Evolutionary conservation across 2,888 invertebrate species (phyloP).

Genomic region (Drosophila bunnanda): DNA sequence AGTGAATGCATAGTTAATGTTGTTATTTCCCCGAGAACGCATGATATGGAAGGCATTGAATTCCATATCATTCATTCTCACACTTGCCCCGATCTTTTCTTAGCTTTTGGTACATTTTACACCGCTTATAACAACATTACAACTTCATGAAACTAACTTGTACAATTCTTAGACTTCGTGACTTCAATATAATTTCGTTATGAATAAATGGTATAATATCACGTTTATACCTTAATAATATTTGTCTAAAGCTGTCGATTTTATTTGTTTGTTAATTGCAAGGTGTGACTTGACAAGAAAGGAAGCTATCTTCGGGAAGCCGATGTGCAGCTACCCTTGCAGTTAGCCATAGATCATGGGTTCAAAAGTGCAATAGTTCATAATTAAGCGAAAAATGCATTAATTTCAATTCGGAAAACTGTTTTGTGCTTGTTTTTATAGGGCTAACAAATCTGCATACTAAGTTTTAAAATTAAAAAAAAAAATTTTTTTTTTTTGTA

Average conservation of each 20-base stretch:
- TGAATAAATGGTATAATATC: constrained; percentile 39
- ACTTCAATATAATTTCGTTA: constrained; percentile 39
- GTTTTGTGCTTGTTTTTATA: too few relatives aligned
- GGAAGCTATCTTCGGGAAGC: too few relatives aligned
- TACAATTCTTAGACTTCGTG: constrained; percentile 40
- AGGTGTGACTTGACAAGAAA: not conserved
- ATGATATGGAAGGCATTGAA: constrained; percentile 15
- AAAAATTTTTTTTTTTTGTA: too few relatives aligned
- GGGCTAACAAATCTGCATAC: too few relatives aligned
- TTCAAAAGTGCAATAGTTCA: too few relatives aligned
- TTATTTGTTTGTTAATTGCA: constrained; percentile 4
- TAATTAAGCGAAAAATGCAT: too few relatives aligned
- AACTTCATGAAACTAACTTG: constrained; percentile 34
- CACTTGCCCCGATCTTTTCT: constrained; percentile 19
- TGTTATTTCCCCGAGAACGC: constrained; percentile 16
- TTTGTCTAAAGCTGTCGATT: constrained; percentile 24
- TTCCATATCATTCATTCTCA: constrained; percentile 15
- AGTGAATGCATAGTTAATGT: constrained; percentile 23
- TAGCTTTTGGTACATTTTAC: constrained; percentile 42
- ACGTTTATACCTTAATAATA: constrained; percentile 41
- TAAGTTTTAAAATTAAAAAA: too few relatives aligned
- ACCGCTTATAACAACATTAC: constrained; percentile 28
- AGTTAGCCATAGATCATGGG: too few relatives aligned
- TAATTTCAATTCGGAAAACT: too few relatives aligned
- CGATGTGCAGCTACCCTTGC: too few relatives aligned